Evolutionary conservation across 2,888 invertebrate genomes (phyloP).

Genomic region (Stenotaenia linearis): DNA sequence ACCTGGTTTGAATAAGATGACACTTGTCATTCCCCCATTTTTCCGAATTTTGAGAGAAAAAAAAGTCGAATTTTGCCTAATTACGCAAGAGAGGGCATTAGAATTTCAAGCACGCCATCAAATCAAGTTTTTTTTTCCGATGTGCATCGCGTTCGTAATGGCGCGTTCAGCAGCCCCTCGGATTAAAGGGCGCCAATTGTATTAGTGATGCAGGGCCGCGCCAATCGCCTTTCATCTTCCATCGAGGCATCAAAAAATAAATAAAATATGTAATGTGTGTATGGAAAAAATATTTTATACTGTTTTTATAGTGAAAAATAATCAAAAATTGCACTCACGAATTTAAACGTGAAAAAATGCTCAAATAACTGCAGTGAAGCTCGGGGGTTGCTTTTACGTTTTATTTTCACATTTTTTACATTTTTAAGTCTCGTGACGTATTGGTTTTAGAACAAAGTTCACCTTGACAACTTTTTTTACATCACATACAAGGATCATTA

Average conservation of each 20-base stretch:
- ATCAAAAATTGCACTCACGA: no score
- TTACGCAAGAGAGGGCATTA: constrained; percentile 31
- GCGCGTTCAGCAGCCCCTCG: constrained; percentile 10
- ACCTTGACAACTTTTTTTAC: background rate
- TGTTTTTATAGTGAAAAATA: no score
- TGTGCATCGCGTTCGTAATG: constrained; percentile 28
- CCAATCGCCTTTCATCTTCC: background rate
- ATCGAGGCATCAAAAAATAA: background rate
- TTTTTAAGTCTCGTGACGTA: background rate
- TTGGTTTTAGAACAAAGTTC: background rate
- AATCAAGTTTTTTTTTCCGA: constrained; percentile 30
- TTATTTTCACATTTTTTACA: background rate
- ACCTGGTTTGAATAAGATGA: background rate
- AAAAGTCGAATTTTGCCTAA: constrained; percentile 27
- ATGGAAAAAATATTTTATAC: background rate
- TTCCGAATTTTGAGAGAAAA: background rate
- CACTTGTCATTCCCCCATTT: background rate
- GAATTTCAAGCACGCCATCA: constrained; percentile 29
- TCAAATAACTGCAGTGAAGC: background rate
- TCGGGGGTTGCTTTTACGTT: background rate
- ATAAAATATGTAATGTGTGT: background rate
- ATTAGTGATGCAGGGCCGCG: background rate
- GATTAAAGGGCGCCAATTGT: constrained; percentile 24
- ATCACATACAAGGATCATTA: background rate
- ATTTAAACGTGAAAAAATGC: no score